Evolutionary conservation across 2,797 vertebrate species (phyloP).

Genomic region (Pachyuromys duprasi): DNA sequence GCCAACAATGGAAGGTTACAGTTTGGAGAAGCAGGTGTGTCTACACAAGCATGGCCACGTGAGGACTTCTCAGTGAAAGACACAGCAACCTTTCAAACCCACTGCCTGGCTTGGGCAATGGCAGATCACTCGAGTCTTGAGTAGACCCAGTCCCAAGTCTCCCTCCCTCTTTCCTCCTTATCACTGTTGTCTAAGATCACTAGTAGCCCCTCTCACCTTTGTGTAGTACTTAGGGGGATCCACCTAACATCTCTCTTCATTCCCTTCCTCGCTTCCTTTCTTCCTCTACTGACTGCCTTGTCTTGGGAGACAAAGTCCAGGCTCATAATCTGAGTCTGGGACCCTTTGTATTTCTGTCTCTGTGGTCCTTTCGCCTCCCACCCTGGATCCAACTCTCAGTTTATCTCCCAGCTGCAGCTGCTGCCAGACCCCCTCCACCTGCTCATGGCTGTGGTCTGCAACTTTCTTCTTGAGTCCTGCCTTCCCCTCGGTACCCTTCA

Average conservation of each 20-base stretch:
- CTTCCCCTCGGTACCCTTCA: not conserved
- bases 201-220: not conserved
- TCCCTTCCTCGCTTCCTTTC: no score
- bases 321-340: not conserved
- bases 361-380: not conserved
- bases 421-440: not conserved
- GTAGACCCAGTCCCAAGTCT: not conserved
- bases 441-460: not conserved
- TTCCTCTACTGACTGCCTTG: not conserved
- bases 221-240: not conserved
- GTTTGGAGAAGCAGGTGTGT: not conserved
- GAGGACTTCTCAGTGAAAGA: not conserved
- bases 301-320: not conserved
- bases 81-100: not conserved
- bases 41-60: not conserved
- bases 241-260: not conserved
- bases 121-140: not conserved
- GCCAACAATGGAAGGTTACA: not conserved
- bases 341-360: not conserved
- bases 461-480: not conserved
- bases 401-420: not conserved
- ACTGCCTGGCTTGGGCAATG: not conserved
- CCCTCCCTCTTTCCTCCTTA: not conserved
- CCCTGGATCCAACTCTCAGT: not conserved
- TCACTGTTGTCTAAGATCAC: not conserved